Evolutionary conservation across 2,888 invertebrate species (phyloP), one percentile per base, ranked within the genome.

Genomic region (Halictus ligatus): DNA sequence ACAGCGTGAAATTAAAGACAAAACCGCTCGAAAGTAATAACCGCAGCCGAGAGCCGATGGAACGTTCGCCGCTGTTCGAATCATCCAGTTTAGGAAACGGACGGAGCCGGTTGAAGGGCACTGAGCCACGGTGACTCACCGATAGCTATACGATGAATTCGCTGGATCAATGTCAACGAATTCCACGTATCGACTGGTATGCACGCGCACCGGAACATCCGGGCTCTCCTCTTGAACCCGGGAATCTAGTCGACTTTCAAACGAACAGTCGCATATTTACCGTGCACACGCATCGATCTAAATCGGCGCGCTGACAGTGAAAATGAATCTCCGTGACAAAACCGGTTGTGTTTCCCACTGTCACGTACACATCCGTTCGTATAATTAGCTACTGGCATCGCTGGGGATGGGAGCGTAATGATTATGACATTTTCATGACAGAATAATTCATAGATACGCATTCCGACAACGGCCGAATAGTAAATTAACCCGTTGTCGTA

Each of bases 161-260:
- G 76, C 83, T 83, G 89, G 86, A 89, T 89, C 89, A 89, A 89
- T 87, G 89, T 89, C 88, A 89, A 86, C 89, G 87, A 88, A 89
- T 89, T 85, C 85, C 85, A 43, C 82, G 86, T 88, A 88, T 86
- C 88, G 86, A 86, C 82, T 86, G 83, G 64, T 64, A 67, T 75
- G 69, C 72, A 72, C 75, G 60, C 78, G 67, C 75, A 64, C 75
- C 76, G 73, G 74, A 72, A 79, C 78, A 76, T 83, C 78, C 79
- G 80, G 75, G 75, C 78, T 29, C 78, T 29, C 74, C 13, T 15
- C 60, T 73, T 40, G 67, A 76, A 81, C 21, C 71, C 79, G 69
- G 64, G 15, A 87, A 85, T 73, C 75, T 48, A 74, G 64, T 71
- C 79, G 74, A 54, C 13, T n/a, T n/a, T 50, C 10, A 8, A 35